These are phyloP conservation scores for Indicator maculatus DNA, from an alignment of 2,113 vertebrate genomes.

Conservation along the genomic window DNA sequence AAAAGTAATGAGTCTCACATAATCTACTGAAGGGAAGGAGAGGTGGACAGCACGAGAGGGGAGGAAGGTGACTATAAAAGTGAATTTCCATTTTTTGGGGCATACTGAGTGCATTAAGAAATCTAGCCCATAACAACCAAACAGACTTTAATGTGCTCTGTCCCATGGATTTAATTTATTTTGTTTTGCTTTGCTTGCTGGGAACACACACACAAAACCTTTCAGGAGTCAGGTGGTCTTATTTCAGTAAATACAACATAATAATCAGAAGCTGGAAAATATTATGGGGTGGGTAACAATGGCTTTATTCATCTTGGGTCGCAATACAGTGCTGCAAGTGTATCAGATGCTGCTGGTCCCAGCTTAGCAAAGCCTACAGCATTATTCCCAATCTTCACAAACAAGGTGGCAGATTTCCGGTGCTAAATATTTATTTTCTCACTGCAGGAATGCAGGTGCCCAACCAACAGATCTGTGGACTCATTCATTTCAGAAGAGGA, in stretches of 20 bases:
- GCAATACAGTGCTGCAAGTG: not conserved
- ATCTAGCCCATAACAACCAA: constrained; percentile 34
- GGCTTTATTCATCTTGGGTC: constrained; percentile 15
- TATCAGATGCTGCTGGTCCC: constrained; percentile 5
- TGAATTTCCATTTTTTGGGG: constrained; percentile 59
- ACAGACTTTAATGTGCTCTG: constrained; percentile 58
- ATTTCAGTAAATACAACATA: constrained; percentile 34
- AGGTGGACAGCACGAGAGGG: not conserved
- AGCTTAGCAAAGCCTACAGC: not conserved
- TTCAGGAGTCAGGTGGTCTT: constrained; percentile 56
- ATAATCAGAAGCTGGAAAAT: constrained; percentile 58
- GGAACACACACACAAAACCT: constrained; percentile 57
- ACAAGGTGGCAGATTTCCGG: not conserved
- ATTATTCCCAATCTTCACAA: constrained; percentile 24
- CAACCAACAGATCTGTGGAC: not conserved
- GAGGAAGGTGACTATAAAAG: constrained; percentile 66
- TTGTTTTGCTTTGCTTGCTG: constrained; percentile 39
- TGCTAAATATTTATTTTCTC: constrained; percentile 16
- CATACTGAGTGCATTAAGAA: constrained; percentile 70
- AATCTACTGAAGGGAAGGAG: constrained; percentile 73
- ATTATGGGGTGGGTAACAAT: constrained; percentile 1
- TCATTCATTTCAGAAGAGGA: constrained; percentile 22
- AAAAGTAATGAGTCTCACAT: constrained; percentile 82
- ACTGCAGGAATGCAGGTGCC: not conserved
- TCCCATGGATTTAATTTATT: constrained; percentile 28